phyloP scores from a whole-genome alignment of 2,888 invertebrate species.

The Trachelus stipa region DNA sequence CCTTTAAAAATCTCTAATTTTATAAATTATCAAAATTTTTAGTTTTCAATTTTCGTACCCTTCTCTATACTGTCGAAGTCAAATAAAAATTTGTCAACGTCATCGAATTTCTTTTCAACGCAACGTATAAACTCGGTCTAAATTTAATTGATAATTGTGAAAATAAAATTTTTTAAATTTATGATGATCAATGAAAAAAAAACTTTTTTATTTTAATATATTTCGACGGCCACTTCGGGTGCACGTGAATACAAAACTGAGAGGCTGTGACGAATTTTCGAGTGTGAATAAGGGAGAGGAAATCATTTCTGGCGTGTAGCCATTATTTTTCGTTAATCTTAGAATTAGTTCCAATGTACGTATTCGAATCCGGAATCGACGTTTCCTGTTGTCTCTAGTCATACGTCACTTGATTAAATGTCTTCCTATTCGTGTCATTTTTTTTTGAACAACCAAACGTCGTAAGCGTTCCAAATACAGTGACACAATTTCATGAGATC shows the following conservation, averaged over 20 bases:
- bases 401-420: not conserved
- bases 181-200: not conserved
- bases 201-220: not conserved
- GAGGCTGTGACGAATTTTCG: conserved; percentile 31
- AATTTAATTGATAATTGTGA: not conserved
- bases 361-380: not conserved
- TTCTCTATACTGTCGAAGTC: too few relatives aligned
- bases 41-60: too few relatives aligned
- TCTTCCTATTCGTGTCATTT: not conserved
- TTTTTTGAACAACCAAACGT: not conserved
- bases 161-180: not conserved
- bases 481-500: not conserved
- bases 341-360: conserved; percentile 34
- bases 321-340: conserved; percentile 41
- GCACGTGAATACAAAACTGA: conserved; percentile 21
- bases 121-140: not conserved
- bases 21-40: too few relatives aligned
- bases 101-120: not conserved
- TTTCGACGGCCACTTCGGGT: not conserved
- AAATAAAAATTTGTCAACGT: too few relatives aligned
- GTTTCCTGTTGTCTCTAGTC: not conserved
- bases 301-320: conserved; percentile 13
- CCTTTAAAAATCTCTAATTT: too few relatives aligned
- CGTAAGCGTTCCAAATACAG: not conserved
- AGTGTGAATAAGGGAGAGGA: conserved; percentile 16